phyloP scores from a whole-genome alignment of 2,113 vertebrate genomes.

The Lophura nycthemera region DNA sequence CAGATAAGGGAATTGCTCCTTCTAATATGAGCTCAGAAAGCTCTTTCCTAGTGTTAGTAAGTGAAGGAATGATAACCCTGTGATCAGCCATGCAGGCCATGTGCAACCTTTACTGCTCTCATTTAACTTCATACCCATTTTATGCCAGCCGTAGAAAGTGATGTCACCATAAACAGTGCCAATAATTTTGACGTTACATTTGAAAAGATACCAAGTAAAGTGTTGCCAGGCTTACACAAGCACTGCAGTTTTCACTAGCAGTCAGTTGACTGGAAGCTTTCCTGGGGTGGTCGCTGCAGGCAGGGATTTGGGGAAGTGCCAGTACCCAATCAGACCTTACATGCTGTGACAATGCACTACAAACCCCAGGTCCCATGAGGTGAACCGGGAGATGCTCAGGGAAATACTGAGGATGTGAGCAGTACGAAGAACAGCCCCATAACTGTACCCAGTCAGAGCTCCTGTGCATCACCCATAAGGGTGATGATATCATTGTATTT shows the following conservation, averaged over 20 bases:
- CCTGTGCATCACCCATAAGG: rapidly evolving
- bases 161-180: conserved; percentile 62
- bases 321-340: not conserved
- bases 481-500: not conserved
- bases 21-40: not conserved
- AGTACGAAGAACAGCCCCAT: not conserved
- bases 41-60: not conserved
- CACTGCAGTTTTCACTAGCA: not conserved
- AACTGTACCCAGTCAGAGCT: not conserved
- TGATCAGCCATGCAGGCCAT: conserved; percentile 64
- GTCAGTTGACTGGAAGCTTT: not conserved
- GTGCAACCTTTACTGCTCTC: conserved; percentile 63
- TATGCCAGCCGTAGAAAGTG: conserved; percentile 70
- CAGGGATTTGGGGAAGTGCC: not conserved
- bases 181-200: conserved; percentile 59
- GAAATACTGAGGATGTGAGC: not conserved
- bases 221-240: not conserved
- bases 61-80: not conserved
- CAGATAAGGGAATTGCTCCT: not conserved
- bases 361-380: not conserved
- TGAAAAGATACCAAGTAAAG: conserved; percentile 64
- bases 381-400: rapidly evolving
- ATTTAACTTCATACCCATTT: conserved; percentile 71
- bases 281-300: not conserved
- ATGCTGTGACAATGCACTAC: not conserved